Base-by-base conservation (phyloP, 2,113 vertebrate species). In the Muntiacus reevesi region DNA sequence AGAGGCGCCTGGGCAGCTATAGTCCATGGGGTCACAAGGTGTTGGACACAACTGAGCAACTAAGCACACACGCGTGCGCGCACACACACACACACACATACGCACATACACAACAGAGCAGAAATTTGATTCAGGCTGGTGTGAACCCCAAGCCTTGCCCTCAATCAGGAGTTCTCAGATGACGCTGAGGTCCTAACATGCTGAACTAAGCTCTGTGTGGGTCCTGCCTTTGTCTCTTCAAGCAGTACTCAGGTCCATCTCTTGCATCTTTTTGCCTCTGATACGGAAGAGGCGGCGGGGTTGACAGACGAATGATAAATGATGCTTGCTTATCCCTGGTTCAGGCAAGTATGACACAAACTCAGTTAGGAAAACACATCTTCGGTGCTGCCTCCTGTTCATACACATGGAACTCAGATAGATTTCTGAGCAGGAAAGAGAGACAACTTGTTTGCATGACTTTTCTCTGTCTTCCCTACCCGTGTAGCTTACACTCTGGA, bases 401-500 rank as follows among this genome's bases (percentile, higher is more conserved):
- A 6, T 2, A 21, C 9, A 0, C 6, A 12, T 17, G 0, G 4
- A 27, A 33, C 84, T 3, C 43, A 33, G 45, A 76, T 0, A 13
- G 76, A 11, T 11, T 21, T 40, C 83, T 47, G 78, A 36, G 89
- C 19, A 12, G 11, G 33, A 40, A 33, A n/a, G 36, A 64, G 15
- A 23, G 0, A 12, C 55, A 0, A 4, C 19, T 6, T 33, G 50
- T 27, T 9, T 28, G 45, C 47, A 3, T 1, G 19, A 8, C 36
- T 60, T 7, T 15, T 19, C 50, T n/a, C n/a, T 21, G 5, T 23
- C 59, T 57, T 21, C 11, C 6, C 14, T 7, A 3, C 33, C 17
- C 9, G 14, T 3, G 2, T 3, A 4, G 21, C 27, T 40, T 45
- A 3, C 0, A 6, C 17, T 16, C 71, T 7, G 21, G 7, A 28